phyloP scores from a whole-genome alignment of 2,888 invertebrate species.

The Hipparchia sbordonii region DNA sequence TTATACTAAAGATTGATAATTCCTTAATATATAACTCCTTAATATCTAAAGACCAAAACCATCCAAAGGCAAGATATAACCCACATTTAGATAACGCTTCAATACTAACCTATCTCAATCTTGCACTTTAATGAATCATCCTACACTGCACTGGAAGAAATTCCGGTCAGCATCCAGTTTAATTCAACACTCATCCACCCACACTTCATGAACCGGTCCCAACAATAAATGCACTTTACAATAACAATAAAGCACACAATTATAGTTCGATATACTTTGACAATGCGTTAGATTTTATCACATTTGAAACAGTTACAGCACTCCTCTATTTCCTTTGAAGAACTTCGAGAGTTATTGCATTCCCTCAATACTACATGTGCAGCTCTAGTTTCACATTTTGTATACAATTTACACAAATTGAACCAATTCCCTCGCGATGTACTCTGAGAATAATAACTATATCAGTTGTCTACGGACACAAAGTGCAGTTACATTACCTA shows the following conservation, averaged over 20 bases:
- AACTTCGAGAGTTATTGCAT: slow-evolving; percentile 38
- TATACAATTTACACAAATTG: slow-evolving; percentile 46
- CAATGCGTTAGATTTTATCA: slow-evolving; percentile 35
- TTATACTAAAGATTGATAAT: too few relatives aligned
- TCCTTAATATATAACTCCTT: too few relatives aligned
- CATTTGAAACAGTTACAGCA: slow-evolving; percentile 30
- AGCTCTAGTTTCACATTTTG: slow-evolving; percentile 41
- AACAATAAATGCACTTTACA: slow-evolving; percentile 37
- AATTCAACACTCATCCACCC: slow-evolving; percentile 41
- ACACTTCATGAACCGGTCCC: slow-evolving; percentile 46
- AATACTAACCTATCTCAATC: slow-evolving; percentile 23
- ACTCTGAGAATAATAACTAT: slow-evolving; percentile 57
- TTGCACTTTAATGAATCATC: slow-evolving; percentile 62
- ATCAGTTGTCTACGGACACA: slow-evolving; percentile 61
- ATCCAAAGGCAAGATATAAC: too few relatives aligned
- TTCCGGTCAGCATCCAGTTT: slow-evolving; percentile 56
- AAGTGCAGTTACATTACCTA: slow-evolving; percentile 60
- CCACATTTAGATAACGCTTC: not conserved
- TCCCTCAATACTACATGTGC: slow-evolving; percentile 28
- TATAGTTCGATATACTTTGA: slow-evolving; percentile 37
- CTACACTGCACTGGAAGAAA: slow-evolving; percentile 54
- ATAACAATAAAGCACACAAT: slow-evolving; percentile 31
- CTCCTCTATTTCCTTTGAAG: slow-evolving; percentile 31
- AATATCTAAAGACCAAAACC: too few relatives aligned
- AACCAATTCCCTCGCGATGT: slow-evolving; percentile 54